Conservation (phyloP, 2,888 invertebrate species). For the Parnassius smintheus region DNA sequence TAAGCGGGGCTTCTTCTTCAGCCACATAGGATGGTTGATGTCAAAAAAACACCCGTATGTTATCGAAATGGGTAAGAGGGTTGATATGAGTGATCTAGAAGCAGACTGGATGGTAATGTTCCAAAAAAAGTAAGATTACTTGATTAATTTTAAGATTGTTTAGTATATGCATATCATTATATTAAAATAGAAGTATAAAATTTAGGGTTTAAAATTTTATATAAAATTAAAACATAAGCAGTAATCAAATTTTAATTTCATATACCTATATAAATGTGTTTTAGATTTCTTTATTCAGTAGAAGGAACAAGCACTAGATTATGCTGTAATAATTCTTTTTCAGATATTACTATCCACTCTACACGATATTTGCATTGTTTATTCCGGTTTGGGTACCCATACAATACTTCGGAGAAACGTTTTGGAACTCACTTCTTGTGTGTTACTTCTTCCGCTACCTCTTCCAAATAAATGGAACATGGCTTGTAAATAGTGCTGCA, state of each 20-base stretch:
- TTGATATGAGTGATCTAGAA: conserved; percentile 89
- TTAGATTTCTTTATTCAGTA: too few relatives aligned
- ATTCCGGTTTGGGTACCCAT: conserved; percentile 85
- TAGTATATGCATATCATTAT: too few relatives aligned
- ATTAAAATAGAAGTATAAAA: too few relatives aligned
- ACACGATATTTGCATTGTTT: conserved; percentile 79
- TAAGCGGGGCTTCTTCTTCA: conserved; percentile 91
- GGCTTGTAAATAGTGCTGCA: conserved; percentile 91
- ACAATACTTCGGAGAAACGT: conserved; percentile 85
- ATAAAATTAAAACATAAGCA: too few relatives aligned
- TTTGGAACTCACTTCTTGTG: conserved; percentile 81
- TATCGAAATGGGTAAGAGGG: conserved; percentile 82
- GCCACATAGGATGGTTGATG: conserved; percentile 93
- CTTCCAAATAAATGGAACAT: conserved; percentile 86
- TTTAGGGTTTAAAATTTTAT: too few relatives aligned
- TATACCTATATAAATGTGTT: too few relatives aligned
- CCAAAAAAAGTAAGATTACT: conserved; percentile 84
- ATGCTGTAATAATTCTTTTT: conserved; percentile 1
- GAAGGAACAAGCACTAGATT: too few relatives aligned
- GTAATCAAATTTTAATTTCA: too few relatives aligned
- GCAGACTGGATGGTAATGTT: conserved; percentile 87
- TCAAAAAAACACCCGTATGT: conserved; percentile 89
- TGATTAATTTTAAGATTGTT: not conserved
- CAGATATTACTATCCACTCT: conserved; percentile 85
- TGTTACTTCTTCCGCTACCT: conserved; percentile 83